phyloP scores from a whole-genome alignment of 2,113 vertebrate genomes.

The Chloroceryle aenea region DNA sequence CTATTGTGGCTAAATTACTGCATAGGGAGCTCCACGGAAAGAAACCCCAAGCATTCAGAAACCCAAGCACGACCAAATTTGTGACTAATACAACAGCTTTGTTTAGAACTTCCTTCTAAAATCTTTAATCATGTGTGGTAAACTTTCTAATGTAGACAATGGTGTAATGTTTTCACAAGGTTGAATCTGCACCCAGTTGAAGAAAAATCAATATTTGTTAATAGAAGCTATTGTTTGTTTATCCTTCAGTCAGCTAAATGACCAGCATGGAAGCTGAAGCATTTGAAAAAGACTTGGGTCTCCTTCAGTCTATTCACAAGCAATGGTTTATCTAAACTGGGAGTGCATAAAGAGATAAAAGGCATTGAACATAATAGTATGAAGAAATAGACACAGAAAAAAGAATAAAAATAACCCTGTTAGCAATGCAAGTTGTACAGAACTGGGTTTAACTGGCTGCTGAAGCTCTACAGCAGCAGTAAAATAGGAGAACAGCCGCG shows the following conservation, averaged over 20 bases:
- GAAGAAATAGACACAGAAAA: neutral
- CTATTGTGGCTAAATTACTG: neutral
- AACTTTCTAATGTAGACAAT: neutral
- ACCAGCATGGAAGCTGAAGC: neutral
- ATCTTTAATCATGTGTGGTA: neutral
- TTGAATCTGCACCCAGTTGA: neutral
- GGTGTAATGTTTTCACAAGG: neutral
- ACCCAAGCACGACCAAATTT: neutral
- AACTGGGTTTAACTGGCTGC: neutral
- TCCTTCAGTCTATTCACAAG: neutral
- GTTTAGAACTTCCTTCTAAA: neutral
- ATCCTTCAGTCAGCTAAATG: neutral
- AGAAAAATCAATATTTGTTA: conserved; percentile 13
- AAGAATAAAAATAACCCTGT: neutral
- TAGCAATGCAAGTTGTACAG: neutral
- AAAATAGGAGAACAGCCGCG: accelerated
- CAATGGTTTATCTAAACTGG: neutral
- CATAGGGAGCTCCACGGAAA: neutral
- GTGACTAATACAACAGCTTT: neutral
- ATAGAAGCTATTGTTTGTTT: conserved; percentile 19
- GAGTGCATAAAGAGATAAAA: neutral
- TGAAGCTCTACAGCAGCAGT: neutral
- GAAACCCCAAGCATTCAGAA: neutral
- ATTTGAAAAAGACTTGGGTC: neutral
- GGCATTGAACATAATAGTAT: neutral